These are phyloP conservation scores for Xenopus petersii DNA, from an alignment of 2,797 vertebrate species.

Conservation along the genomic window DNA sequence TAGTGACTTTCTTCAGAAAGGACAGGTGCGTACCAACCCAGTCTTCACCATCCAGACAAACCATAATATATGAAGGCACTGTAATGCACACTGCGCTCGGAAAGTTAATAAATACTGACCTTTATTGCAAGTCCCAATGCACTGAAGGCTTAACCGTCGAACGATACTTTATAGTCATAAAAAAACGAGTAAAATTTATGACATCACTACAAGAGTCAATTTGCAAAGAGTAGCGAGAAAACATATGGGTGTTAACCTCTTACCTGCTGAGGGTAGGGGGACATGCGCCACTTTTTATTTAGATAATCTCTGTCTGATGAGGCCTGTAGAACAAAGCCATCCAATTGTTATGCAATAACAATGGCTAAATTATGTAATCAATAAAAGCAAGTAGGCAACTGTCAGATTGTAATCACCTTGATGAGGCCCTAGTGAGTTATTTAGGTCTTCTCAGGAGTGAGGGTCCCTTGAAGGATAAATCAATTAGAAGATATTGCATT, in stretches of 20 bases:
- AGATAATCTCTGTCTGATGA: not conserved
- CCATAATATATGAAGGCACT: constrained; percentile 25
- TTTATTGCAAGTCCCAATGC: constrained; percentile 30
- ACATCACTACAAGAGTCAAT: not conserved
- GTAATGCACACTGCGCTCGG: constrained; percentile 46
- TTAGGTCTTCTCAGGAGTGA: not conserved
- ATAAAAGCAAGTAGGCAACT: not conserved
- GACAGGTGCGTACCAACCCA: not conserved
- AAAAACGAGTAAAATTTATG: constrained; percentile 22
- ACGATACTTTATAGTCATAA: constrained; percentile 41
- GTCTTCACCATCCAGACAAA: constrained; percentile 43
- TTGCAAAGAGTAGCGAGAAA: constrained; percentile 17
- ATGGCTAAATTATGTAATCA: constrained; percentile 6
- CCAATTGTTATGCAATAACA: not conserved
- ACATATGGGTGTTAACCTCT: constrained; percentile 9
- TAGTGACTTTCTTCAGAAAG: not conserved
- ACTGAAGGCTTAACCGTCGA: constrained; percentile 22
- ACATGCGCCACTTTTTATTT: not conserved
- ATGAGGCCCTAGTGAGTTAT: constrained; percentile 1
- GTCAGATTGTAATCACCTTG: not conserved
- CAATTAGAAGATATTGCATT: not conserved
- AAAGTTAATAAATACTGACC: constrained; percentile 51
- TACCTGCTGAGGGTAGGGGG: not conserved
- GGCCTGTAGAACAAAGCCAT: not conserved
- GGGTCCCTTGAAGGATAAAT: not conserved